phyloP scores from a whole-genome alignment of 1,140 invertebrate species.

The Hylaeus anthracinus region DNA sequence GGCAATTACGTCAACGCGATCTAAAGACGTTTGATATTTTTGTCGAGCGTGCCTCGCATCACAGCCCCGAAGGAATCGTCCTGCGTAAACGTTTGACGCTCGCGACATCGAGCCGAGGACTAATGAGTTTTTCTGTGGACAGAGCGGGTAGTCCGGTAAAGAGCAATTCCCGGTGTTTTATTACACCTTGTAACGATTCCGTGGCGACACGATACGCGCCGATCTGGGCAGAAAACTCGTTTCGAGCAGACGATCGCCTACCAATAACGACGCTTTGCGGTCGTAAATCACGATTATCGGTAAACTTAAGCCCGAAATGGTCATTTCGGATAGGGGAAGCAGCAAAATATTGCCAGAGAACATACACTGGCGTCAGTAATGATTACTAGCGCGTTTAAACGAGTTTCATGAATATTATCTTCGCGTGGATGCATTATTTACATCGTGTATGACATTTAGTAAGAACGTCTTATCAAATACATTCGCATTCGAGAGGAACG shows the following conservation, averaged over 20 bases:
- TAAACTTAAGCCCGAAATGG: background rate
- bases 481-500: too few species aligned
- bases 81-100: background rate
- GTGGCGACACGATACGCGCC: background rate
- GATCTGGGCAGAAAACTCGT: background rate
- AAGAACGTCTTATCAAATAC: too few species aligned
- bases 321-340: background rate
- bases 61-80: background rate
- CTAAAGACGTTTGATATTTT: background rate
- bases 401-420: too few species aligned
- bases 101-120: background rate
- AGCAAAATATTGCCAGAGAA: background rate
- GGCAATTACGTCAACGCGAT: too few species aligned
- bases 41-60: background rate
- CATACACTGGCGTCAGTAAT: background rate
- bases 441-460: too few species aligned
- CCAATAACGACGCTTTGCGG: constrained; percentile 17
- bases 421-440: too few species aligned
- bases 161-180: constrained; percentile 37
- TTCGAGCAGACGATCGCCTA: background rate
- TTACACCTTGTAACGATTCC: constrained; percentile 27
- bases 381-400: too few species aligned
- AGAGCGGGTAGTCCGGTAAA: constrained; percentile 6
- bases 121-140: constrained; percentile 33
- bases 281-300: constrained; percentile 35